Base-by-base conservation (phyloP, 2,113 vertebrate species). In the Campylomormyrus tamandua region DNA sequence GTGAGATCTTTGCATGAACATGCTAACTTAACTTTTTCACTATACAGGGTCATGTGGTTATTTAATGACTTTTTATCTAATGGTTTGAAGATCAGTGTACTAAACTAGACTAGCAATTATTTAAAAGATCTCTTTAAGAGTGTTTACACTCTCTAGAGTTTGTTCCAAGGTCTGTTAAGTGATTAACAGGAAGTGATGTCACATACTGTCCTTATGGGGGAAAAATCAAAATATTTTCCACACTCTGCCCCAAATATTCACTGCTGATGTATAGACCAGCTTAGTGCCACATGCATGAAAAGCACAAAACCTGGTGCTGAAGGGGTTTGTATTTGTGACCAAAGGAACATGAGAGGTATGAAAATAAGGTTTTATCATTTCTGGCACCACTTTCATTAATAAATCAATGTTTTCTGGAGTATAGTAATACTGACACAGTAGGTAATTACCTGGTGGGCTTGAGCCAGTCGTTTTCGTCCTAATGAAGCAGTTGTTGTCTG, bases 401-500 rank as follows among this genome's bases (percentile, higher is more conserved):
- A 24, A 24, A 84, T n/a, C 21, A 3, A n/a, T 8, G 2, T 24
- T 84, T 6, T n/a, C 45, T 45, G 8, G 8, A 24, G 4, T 83
- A 48, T 13, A 31, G 7, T 31, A 35, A 27, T 58, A 10, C 2
- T 17, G 50, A 88, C 9, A 39, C 15, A 45, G 39, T 62, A 42
- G 87, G 39, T 17, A 10, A 35, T 90, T 93, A 98, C 98, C 97
- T 91, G 97, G 97, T 88, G 97, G 97, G 87, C 93, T 95, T 0
- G 90, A 92, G 90, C 97, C 96, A 0, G 97, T 99, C 92, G 93
- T 94, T 94, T 96, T 98, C 42, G 91, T 95, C 93, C 95, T 94
- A 91, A 99, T 96, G 92, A 99, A 99, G 74, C 50, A 66, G 88
- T 98, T 95, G 89, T 97, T 96, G 94, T 98, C 97, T 0, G 92